These are phyloP conservation scores for Ceramica pisi DNA, from an alignment of 2,888 invertebrate genomes.

Conservation along the genomic window DNA sequence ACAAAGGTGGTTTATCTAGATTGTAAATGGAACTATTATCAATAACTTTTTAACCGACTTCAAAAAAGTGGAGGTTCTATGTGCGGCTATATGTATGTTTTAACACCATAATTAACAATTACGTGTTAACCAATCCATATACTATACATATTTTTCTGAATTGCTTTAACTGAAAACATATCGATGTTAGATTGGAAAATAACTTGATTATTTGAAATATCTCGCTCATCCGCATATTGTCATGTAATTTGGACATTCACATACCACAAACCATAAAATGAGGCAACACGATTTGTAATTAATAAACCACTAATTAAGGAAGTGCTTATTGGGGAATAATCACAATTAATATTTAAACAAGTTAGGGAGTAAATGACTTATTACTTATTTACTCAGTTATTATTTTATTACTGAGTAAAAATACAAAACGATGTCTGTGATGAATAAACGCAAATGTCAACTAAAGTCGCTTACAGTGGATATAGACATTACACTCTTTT, in stretches of 20 bases:
- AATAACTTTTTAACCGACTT: too few species aligned
- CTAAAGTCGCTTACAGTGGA: too few species aligned
- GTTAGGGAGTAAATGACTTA: not conserved
- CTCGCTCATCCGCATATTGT: not conserved
- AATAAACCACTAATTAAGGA: slow-evolving; percentile 55
- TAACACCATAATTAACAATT: too few species aligned
- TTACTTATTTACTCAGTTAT: not conserved
- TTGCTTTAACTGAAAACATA: not conserved
- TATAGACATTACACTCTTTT: not conserved
- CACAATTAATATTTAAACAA: slow-evolving; percentile 1
- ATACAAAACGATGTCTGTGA: not conserved
- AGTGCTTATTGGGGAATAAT: not conserved
- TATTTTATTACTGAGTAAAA: not conserved
- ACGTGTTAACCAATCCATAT: too few species aligned
- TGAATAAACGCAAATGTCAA: not conserved
- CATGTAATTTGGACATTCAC: slow-evolving; percentile 14
- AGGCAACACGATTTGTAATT: slow-evolving; percentile 40
- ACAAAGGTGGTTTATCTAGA: too few species aligned
- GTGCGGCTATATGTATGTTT: too few species aligned
- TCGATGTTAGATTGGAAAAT: not conserved
- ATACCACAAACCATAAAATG: slow-evolving; percentile 46
- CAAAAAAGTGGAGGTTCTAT: too few species aligned
- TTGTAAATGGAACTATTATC: too few species aligned
- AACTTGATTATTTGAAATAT: slow-evolving; percentile 8
- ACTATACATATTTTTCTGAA: not conserved